Evolutionary conservation across 2,888 invertebrate genomes (phyloP), one percentile per base, ranked within the genome.

Genomic region (Oasisia sp.): DNA sequence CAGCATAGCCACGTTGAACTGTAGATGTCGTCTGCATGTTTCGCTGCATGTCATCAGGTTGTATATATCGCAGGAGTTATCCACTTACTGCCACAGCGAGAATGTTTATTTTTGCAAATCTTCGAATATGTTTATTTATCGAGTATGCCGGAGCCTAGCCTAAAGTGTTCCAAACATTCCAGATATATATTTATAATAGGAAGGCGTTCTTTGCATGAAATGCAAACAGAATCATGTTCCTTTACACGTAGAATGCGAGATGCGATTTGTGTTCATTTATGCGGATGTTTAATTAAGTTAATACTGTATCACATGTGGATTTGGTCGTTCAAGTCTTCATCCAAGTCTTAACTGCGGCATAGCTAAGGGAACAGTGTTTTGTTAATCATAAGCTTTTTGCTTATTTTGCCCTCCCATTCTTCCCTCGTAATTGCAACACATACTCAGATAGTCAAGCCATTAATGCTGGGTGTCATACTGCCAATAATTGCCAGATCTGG

Each of bases 111-210:
- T n/a, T 74, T 74, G n/a, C 74, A n/a, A 74, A n/a, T 5, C 27
- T 74, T 74, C 74, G 19, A 74, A 27, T 74, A 27, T 74, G 74
- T 74, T 74, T 27, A 74, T 74, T 74, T 19, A 74, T 74, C 74
- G 27, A 74, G 74, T 74, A 74, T 74, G 74, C 27, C 27, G 27
- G 3, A 7, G 74, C 74, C n/a, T 74, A 14, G 7, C 27, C 74
- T 74, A 27, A 74, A 74, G 74, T 74, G 74, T 74, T 74, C 74
- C 19, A 74, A 74, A 74, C 74, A 74, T 74, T 74, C 74, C 74
- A 74, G 74, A 74, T 74, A 74, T 74, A 74, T 74, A 74, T 74
- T 74, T 74, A 74, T 74, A 74, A 27, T 19, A 27, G 74, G 74
- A 74, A 74, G 74, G 74, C 27, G 74, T 74, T 74, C 74, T n/a